phyloP scores from a whole-genome alignment of 2,888 invertebrate genomes.

The Eupelmus urozonus region DNA sequence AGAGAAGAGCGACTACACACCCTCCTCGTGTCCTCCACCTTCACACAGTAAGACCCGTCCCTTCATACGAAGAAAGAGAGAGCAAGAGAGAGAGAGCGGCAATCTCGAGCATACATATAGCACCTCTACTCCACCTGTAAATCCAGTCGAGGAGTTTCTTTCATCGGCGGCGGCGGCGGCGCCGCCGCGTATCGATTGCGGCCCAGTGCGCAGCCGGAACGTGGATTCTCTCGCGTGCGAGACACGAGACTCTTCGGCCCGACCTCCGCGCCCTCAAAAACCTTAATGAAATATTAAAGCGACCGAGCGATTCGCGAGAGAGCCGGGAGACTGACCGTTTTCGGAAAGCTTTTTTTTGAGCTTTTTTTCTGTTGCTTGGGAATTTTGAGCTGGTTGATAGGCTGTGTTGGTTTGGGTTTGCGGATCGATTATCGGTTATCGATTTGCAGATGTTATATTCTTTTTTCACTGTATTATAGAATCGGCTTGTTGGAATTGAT shows the following conservation, averaged over 20 bases:
- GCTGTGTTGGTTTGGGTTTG: too few relatives aligned
- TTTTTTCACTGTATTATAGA: too few relatives aligned
- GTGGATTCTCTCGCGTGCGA: neutral
- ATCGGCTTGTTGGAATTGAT: too few relatives aligned
- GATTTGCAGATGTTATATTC: too few relatives aligned
- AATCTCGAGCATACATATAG: too few relatives aligned
- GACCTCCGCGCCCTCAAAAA: conserved; percentile 44
- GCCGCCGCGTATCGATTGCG: conserved; percentile 29
- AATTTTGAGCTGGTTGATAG: too few relatives aligned
- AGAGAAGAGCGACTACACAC: conserved; percentile 21
- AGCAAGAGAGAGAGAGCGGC: too few relatives aligned
- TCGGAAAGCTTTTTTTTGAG: too few relatives aligned
- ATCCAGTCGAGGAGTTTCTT: conserved; percentile 51
- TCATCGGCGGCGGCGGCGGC: conserved; percentile 27
- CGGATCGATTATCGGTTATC: too few relatives aligned
- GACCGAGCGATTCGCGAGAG: neutral
- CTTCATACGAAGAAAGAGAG: too few relatives aligned
- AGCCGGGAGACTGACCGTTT: neutral
- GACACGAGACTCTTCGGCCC: neutral
- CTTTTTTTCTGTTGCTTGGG: too few relatives aligned
- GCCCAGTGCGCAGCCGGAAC: neutral
- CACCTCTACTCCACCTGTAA: conserved; percentile 48
- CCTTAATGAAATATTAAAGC: conserved; percentile 53
- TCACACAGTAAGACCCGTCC: neutral
- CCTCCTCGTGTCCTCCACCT: conserved; percentile 35